phyloP scores from a whole-genome alignment of 2,888 invertebrate genomes.

The Amphipyra berbera region DNA sequence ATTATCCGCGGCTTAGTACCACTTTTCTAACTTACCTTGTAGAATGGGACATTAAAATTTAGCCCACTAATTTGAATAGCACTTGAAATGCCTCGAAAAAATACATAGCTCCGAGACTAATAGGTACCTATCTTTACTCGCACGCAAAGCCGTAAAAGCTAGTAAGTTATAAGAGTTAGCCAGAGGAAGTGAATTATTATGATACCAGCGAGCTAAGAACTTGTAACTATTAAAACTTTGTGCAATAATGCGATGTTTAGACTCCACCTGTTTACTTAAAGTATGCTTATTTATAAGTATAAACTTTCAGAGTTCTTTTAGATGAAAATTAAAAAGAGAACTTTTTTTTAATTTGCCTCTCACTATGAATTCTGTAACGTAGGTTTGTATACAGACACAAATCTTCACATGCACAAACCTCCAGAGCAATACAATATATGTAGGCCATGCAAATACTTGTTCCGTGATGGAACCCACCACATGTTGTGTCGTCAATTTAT shows the following conservation, averaged over 20 bases:
- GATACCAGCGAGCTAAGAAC: slow-evolving; percentile 32
- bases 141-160: slow-evolving; percentile 35
- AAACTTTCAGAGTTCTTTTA: not conserved
- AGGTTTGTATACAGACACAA: too few relatives aligned
- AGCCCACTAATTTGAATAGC: too few relatives aligned
- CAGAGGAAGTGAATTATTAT: slow-evolving; percentile 47
- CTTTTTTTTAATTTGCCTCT: too few relatives aligned
- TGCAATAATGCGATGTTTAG: slow-evolving; percentile 29
- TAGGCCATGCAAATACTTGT: too few relatives aligned
- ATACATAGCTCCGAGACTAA: not conserved
- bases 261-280: slow-evolving; percentile 44
- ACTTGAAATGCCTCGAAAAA: not conserved
- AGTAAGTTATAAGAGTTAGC: slow-evolving; percentile 35
- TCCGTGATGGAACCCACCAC: too few relatives aligned
- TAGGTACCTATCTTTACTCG: slow-evolving; percentile 1
- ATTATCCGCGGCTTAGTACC: too few relatives aligned
- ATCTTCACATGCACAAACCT: too few relatives aligned
- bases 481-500: too few relatives aligned
- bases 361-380: too few relatives aligned
- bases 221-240: slow-evolving; percentile 47
- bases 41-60: too few relatives aligned
- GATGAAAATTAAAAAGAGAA: not conserved
- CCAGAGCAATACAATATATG: too few relatives aligned
- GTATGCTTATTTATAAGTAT: slow-evolving; percentile 20
- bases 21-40: too few relatives aligned